Conservation (phyloP, 2,888 invertebrate species). For the Lepidochrysops patricia region DNA sequence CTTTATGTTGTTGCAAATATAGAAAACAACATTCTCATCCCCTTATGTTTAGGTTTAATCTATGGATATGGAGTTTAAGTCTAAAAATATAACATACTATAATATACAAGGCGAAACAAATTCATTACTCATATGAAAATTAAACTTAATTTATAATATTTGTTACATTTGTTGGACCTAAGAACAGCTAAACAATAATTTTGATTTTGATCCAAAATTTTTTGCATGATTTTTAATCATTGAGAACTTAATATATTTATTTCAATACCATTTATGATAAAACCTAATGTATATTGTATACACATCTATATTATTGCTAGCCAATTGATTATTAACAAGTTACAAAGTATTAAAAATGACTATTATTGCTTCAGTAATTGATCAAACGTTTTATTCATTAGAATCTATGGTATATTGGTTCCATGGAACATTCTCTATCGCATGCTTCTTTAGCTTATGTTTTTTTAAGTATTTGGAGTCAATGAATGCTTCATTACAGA, state of each 20-base stretch:
- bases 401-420: conserved; percentile 43
- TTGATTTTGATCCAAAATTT: not conserved
- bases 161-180: not conserved
- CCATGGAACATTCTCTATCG: conserved; percentile 58
- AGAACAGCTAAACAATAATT: not conserved
- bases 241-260: not conserved
- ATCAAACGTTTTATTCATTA: not conserved
- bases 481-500: conserved; percentile 66
- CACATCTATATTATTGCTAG: not conserved
- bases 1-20: too few relatives aligned
- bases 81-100: not conserved
- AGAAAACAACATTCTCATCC: too few relatives aligned
- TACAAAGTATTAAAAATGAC: not conserved
- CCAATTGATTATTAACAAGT: not conserved
- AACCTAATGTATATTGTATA: too few relatives aligned
- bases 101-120: not conserved
- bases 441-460: conserved; percentile 63
- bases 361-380: not conserved
- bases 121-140: too few relatives aligned
- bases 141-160: too few relatives aligned
- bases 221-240: not conserved
- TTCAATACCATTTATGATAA: not conserved
- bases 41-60: too few relatives aligned
- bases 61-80: too few relatives aligned
- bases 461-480: conserved; percentile 71